Evolutionary conservation across 2,888 invertebrate genomes (phyloP), one percentile per base, ranked within the genome.

Genomic region (Chrysodeixis includens): DNA sequence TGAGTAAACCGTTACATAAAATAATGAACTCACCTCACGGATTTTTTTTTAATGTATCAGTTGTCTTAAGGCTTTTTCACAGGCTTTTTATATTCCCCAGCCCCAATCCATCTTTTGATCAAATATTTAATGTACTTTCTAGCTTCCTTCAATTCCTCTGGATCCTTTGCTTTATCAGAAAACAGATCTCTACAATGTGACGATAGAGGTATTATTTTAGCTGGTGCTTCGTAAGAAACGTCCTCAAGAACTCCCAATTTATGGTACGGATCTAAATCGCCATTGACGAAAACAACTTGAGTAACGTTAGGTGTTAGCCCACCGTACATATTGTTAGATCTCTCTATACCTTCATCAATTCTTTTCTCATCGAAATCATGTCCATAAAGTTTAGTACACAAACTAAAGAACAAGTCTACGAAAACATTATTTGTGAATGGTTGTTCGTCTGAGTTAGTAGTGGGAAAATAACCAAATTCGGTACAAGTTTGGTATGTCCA

Each of bases 401-500:
- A 74, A 20, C 88, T 88, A 6, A 89, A 87, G 75, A 84, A 95
- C 22, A 91, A 93, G 2, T 92, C 89, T 1, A 95, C 67, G 0
- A 92, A 89, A 62, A 95, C 82, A 22, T 92, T 90, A 30, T 91
- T 86, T 1, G 95, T 95, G 86, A 97, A 97, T 0, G 96, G 96
- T 18, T 96, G 96, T 0, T 92, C 87, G 5, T 89, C 81, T 0
- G 95, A 95, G 70, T 95, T 95, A 0, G 97, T 95, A 0, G 96
- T 96, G 86, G 97, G 97, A 85, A 95, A 97, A 84, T 96, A 97
- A 30, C 97, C 97, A 83, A 97, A 97, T 89, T 98, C 97, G 4
- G 96, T 96, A 88, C 98, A 98, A 0, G 97, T 97, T 89, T 97
- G 97, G 85, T 97, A 97, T 0, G 90, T 92, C 97, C 97, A 97